Base-by-base conservation (phyloP, 1,140 invertebrate genomes). In the Heliconius hewitsoni region DNA sequence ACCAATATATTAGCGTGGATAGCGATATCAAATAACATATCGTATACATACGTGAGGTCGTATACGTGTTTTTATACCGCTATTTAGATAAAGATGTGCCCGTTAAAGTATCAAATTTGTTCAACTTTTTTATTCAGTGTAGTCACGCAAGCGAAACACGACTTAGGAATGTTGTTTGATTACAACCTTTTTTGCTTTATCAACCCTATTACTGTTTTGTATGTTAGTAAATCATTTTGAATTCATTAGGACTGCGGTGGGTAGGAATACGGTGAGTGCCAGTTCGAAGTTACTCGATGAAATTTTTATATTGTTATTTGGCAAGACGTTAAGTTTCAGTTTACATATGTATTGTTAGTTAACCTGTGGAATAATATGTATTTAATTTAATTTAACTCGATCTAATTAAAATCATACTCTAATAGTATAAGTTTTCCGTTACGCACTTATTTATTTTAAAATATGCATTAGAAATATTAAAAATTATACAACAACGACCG, bases 81-180 rank as follows among this genome's bases (percentile, higher is more conserved):
- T 77, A 77, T 80, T 80, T 74, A 80, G 79, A 80, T 80, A 80
- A 74, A 80, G 79, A 80, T 77, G 75, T 80, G 76, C 79, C 70
- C 73, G 79, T 77, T 80, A 73, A 77, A 57, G 87, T 86, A 89
- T 93, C 90, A 91, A 91, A 91, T 91, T 91, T 84, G 84, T 83
- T 79, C 81, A 75, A 71, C 87, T 46, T 77, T 90, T 91, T 90
- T 91, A 91, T 90, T 87, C 74, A 73, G 72, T 60, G 75, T 23
- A 74, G 87, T 88, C 91, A 92, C 91, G 91, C 91, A 82, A 91
- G 30, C 34, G 82, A 82, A 83, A 91, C 90, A 93, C 84, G 86
- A 80, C 72, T 66, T 76, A 80, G 87, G 90, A 89, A 93, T 91
- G 87, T 85, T 87, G 79, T 76, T 77, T 81, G 86, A 90, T 88